Base-by-base conservation (phyloP, 2,888 invertebrate species). In the Operophtera brumata region DNA sequence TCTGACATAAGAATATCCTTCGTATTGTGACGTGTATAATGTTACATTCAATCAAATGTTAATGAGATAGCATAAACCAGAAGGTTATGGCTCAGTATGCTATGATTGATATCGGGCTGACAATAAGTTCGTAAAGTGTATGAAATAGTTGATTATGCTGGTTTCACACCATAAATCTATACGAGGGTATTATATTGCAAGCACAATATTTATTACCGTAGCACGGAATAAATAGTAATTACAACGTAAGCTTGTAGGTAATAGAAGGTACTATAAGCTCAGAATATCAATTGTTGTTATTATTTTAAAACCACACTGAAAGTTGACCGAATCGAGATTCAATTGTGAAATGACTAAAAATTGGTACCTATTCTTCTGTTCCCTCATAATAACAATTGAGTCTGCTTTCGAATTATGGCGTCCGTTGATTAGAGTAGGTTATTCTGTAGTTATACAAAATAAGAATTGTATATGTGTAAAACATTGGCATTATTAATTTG, bases 31-130 rank as follows among this genome's bases (percentile, higher is more conserved):
- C 44, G n/a, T 44, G 11, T 39, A 44, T 34, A 34, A 45, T 45
- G 34, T 41, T 12, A 35, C 41, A 26, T 49, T 49, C n/a, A 52
- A 41, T 52, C 40, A 44, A 44, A 43, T 44, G 50, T 10, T 50
- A 50, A 50, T 50, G 9, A 39, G 44, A 34, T 50, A 26, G 20
- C 14, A 36, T 46, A 46, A 46, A 52, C 46, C 8, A 34, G 9
- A 8, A 30, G 34, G n/a, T 35, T 45, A 51, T 45, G 30, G 12
- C 36, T n/a, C n/a, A n/a, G n/a, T n/a, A n/a, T n/a, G n/a, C n/a
- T 32, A n/a, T 47, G 42, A 42, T 53, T 53, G 42, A 47, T 53
- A 47, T 20, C 25, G 1, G 37, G 37, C 20, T 42, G 36, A 43
- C 43, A 49, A 20, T 48, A 30, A 47, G 12, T 49, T 10, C 4